Evolutionary conservation across 2,797 vertebrate genomes (phyloP), one percentile per base, ranked within the genome.

Genomic region (Pterois miles): DNA sequence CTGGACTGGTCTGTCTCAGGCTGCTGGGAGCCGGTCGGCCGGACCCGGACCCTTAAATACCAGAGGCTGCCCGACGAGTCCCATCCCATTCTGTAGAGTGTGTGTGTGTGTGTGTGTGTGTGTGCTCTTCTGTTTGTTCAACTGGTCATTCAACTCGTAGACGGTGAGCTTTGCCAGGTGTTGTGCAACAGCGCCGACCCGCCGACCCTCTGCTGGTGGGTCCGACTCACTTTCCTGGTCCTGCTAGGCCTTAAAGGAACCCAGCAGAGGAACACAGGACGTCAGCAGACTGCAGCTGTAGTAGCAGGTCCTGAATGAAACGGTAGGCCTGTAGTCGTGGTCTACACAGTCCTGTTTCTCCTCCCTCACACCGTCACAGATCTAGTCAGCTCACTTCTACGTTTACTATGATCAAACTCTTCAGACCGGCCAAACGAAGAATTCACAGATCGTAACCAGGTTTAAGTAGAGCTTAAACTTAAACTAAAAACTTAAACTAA

Each of bases 81-180:
- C 23, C 62, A 23, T 36, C 40, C 13, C 50, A 3, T 18, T 40
- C 62, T 53, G 76, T 54, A 69, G 38, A 46, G 62, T 16, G 22
- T 62, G 40, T 31, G 23, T 78, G 8, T n/a, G 40, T n/a, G n/a
- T n/a, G 38, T 56, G 62, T 16, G 22, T 62, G 40, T 31, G 23
- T 78, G 8, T n/a, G 40, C 46, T 65, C 65, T 12, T 77, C 57
- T 73, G 70, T 85, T 83, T 83, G 84, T 27, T 81, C 88, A 88
- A 43, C 71, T 82, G 90, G 86, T 91, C 85, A 33, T 86, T 87
- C 89, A 88, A 83, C 90, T 18, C 76, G 60, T 16, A 22, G 33
- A 65, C 64, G 33, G 63, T 14, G 50, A 77, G 36, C 40, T 50
- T 23, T 52, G 33, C 38, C 43, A 23, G 5, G 38, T 14, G 50